Evolutionary conservation across 2,113 vertebrate species (phyloP).

Genomic region (Hemiscyllium ocellatum): DNA sequence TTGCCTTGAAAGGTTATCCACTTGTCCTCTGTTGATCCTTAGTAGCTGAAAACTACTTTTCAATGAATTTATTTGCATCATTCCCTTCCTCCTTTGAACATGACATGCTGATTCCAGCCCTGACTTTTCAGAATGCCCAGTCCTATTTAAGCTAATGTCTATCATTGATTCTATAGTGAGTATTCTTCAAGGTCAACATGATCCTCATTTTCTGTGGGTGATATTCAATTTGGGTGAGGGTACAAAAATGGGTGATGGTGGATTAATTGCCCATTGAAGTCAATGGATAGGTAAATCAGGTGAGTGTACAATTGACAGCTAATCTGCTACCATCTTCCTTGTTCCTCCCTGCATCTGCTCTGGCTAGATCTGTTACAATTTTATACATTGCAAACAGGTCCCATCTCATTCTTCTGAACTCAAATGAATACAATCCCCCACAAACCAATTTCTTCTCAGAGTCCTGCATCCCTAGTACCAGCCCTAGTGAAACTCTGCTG

Average conservation of each 20-base stretch:
- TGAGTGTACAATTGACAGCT: neutral
- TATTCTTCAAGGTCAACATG: neutral
- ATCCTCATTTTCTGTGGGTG: neutral
- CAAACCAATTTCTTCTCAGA: too few species aligned
- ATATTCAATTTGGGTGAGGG: neutral
- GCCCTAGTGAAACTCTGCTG: too few species aligned
- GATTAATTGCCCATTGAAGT: neutral
- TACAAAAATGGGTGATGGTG: neutral
- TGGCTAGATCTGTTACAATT: too few species aligned
- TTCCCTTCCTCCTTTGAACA: neutral
- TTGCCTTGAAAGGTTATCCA: conserved; percentile 4
- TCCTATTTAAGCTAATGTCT: neutral
- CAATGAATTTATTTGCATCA: neutral
- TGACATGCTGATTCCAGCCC: neutral
- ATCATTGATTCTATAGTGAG: neutral
- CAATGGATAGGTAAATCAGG: neutral
- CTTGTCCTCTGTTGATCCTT: neutral
- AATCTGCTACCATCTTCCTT: neutral
- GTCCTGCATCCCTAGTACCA: too few species aligned
- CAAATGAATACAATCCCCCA: too few species aligned
- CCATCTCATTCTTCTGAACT: too few species aligned
- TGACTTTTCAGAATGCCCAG: neutral
- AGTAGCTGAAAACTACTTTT: neutral
- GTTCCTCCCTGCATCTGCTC: too few species aligned
- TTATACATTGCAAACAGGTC: too few species aligned